Evolutionary conservation across 1,140 invertebrate species (phyloP).

Genomic region (Tyrophagus putrescentiae): DNA sequence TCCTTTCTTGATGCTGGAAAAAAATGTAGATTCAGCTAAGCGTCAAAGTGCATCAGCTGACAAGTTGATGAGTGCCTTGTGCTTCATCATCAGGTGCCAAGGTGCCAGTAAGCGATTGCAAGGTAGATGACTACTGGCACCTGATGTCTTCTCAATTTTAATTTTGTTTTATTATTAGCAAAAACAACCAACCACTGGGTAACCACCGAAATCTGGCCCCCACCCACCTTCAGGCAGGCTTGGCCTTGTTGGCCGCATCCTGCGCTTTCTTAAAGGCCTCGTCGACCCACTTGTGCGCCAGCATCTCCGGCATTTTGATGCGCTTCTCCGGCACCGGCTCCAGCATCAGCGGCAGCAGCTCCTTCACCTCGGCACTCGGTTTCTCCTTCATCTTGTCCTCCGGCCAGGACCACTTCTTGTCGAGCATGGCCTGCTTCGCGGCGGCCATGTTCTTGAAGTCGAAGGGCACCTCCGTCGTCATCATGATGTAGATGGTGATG

Average conservation of each 20-base stretch:
- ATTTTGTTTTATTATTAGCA: no score
- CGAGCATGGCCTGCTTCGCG: slow-evolving; percentile 33
- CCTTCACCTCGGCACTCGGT: neutral
- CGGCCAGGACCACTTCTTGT: neutral
- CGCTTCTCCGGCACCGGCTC: neutral
- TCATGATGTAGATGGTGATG: slow-evolving; percentile 60
- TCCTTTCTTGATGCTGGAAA: no score
- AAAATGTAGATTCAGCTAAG: no score
- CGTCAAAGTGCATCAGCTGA: no score
- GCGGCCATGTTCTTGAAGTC: slow-evolving; percentile 35
- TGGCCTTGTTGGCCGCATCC: neutral
- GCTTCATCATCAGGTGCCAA: no score
- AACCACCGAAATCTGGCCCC: no score
- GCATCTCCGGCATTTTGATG: neutral
- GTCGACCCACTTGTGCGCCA: neutral
- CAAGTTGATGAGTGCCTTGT: no score
- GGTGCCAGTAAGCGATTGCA: no score
- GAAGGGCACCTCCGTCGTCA: slow-evolving; percentile 32
- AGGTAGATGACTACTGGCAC: no score
- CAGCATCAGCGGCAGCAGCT: neutral
- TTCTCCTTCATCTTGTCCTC: neutral
- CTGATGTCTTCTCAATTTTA: no score
- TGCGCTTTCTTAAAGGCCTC: neutral
- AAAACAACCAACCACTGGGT: no score
- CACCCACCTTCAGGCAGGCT: no score